phyloP scores from a whole-genome alignment of 2,888 invertebrate species.

The Capitulum mitella region DNA sequence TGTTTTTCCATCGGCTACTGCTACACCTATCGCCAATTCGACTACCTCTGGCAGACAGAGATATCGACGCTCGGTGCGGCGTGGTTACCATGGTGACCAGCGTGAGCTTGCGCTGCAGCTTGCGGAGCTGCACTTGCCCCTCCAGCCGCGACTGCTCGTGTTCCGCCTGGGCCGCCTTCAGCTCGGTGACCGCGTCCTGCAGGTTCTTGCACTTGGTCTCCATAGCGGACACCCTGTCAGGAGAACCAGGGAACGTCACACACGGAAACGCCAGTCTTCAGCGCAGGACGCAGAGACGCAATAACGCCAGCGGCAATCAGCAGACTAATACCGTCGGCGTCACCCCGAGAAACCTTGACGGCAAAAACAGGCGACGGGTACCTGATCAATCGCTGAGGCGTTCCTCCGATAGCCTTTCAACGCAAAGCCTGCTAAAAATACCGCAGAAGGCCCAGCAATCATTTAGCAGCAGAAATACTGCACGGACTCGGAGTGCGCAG shows the following conservation, averaged over 20 bases:
- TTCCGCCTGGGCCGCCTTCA: neutral
- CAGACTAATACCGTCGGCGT: neutral
- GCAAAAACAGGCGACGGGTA: neutral
- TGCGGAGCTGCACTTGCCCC: constrained; percentile 43
- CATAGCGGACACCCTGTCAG: neutral
- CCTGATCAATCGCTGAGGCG: neutral
- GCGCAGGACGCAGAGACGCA: neutral
- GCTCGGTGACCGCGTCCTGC: neutral
- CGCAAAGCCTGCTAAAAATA: too few species aligned
- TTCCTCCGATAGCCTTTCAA: too few species aligned
- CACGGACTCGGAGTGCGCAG: neutral
- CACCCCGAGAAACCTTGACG: neutral
- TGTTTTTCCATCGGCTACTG: too few species aligned
- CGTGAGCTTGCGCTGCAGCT: constrained; percentile 28
- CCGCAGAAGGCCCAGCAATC: neutral
- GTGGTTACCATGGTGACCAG: constrained; percentile 27
- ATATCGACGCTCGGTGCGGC: too few species aligned
- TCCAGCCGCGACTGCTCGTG: neutral
- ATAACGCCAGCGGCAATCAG: neutral
- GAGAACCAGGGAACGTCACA: neutral
- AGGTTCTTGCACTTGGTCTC: neutral
- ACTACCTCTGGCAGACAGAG: neutral
- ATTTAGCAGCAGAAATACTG: neutral
- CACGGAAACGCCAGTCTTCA: neutral
- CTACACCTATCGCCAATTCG: neutral